Evolutionary conservation across 1,140 invertebrate genomes (phyloP), one percentile per base, ranked within the genome.

Genomic region (Teleogryllus occipitalis): DNA sequence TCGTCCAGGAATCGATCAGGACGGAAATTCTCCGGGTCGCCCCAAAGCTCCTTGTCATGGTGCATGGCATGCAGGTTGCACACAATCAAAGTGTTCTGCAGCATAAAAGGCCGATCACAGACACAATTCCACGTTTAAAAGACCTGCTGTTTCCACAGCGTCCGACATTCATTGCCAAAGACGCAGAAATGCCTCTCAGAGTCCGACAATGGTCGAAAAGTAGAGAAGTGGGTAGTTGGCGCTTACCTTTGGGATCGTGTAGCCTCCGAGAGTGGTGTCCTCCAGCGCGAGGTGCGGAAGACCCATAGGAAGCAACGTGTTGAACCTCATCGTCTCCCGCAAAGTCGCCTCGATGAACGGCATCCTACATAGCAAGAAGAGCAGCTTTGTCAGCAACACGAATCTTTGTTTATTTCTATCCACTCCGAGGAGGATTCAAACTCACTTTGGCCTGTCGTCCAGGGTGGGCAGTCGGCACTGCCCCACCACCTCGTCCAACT

Each of bases 1-100:
- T 87, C 84, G 65, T 92, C 88, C 18, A 93, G 84, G 85, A 95
- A 95, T 82, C 94, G 85, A 82, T 94, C 90, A 2, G 94, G 94
- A 54, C 88, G 85, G 83, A 96, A 96, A 8, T 84, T 82, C 49
- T 90, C 83, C 0, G 93, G 92, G 82, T 93, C 89, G 7, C 89
- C 88, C 93, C 93, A 95, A 81, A 90, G 86, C 3, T 84, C 82
- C 74, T 86, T 82, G 82, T 95, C 92, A 82, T 92, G 91, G 82
- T 94, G 90, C 0, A 92, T 86, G 22, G 91, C 90, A 85, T 92
- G 89, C 22, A 92, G 84, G 82, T 93, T 92, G 0, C 92, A 86
- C 78, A 95, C 85, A n/a, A 95, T 83, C 47, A 90, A 87, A 0
- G 92, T 91, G 18, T 90, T 89, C 90, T 92, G 81, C 80, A 86